phyloP scores from a whole-genome alignment of 2,888 invertebrate species.

The Tetragonisca angustula region DNA sequence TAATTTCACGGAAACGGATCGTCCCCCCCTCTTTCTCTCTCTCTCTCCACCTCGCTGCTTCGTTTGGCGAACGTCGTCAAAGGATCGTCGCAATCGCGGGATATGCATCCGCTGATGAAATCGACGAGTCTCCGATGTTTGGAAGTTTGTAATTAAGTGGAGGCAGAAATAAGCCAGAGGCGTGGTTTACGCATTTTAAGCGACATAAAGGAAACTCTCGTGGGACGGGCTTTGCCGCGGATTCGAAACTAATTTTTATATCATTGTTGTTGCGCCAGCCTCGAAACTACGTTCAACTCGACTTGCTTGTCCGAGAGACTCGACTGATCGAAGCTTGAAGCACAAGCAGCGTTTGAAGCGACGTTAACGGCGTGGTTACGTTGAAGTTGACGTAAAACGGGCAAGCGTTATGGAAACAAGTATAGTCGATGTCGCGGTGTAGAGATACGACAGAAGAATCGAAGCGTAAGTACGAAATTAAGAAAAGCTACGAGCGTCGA shows the following conservation, averaged over 20 bases:
- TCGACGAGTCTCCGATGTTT: background rate
- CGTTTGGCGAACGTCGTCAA: slow-evolving; percentile 4
- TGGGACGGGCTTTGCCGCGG: too few species aligned
- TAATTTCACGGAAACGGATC: slow-evolving; percentile 48
- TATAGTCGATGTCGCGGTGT: too few species aligned
- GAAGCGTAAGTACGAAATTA: too few species aligned
- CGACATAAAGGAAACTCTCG: background rate
- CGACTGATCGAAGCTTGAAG: background rate
- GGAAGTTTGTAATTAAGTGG: background rate
- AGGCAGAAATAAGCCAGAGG: background rate
- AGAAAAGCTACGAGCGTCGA: too few species aligned
- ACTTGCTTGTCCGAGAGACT: too few species aligned
- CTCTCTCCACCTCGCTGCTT: too few species aligned
- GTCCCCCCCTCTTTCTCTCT: background rate
- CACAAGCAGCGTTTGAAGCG: background rate
- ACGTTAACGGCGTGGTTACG: background rate
- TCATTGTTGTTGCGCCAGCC: too few species aligned
- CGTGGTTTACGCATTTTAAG: background rate
- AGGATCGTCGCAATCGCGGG: background rate
- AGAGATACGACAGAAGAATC: too few species aligned
- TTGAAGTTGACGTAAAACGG: background rate
- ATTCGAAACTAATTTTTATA: too few species aligned
- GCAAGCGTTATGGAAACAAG: too few species aligned
- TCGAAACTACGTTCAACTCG: too few species aligned
- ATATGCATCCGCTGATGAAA: background rate